Conservation (phyloP, 2,888 invertebrate genomes). For the Lithophane ornitopus region DNA sequence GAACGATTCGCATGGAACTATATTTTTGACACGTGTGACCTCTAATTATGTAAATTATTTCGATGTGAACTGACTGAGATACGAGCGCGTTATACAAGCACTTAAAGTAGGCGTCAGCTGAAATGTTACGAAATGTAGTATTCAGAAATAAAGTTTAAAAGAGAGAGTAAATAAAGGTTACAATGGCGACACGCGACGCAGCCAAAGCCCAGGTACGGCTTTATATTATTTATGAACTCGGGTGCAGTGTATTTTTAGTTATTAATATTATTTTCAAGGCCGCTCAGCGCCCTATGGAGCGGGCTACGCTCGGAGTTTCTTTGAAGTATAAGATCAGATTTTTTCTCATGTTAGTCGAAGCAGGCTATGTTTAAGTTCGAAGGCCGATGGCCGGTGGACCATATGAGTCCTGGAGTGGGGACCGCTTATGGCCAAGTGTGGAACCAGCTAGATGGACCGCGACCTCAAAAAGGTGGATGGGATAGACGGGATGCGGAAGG, state of each 20-base stretch:
- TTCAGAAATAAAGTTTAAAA: constrained; percentile 1
- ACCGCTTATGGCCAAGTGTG: too few species aligned
- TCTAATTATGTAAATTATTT: constrained; percentile 38
- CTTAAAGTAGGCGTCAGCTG: neutral
- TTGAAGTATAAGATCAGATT: neutral
- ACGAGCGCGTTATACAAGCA: constrained; percentile 1
- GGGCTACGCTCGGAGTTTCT: neutral
- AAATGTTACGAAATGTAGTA: neutral
- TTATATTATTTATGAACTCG: neutral
- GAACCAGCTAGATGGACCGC: too few species aligned
- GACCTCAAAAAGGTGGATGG: neutral
- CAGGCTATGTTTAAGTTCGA: neutral
- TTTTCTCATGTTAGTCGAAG: neutral
- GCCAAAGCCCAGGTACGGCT: neutral
- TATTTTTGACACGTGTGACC: constrained; percentile 24
- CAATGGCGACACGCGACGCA: neutral
- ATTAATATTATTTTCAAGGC: neutral
- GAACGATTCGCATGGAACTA: constrained; percentile 1
- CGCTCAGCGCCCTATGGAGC: neutral
- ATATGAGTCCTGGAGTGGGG: neutral
- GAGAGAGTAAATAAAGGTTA: too few species aligned
- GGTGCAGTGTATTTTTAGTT: neutral
- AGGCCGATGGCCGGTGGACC: neutral
- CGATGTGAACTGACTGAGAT: constrained; percentile 13
- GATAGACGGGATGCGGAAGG: neutral